These are phyloP conservation scores for Elephantulus edwardii DNA, from an alignment of 2,113 vertebrate species.

Conservation along the genomic window DNA sequence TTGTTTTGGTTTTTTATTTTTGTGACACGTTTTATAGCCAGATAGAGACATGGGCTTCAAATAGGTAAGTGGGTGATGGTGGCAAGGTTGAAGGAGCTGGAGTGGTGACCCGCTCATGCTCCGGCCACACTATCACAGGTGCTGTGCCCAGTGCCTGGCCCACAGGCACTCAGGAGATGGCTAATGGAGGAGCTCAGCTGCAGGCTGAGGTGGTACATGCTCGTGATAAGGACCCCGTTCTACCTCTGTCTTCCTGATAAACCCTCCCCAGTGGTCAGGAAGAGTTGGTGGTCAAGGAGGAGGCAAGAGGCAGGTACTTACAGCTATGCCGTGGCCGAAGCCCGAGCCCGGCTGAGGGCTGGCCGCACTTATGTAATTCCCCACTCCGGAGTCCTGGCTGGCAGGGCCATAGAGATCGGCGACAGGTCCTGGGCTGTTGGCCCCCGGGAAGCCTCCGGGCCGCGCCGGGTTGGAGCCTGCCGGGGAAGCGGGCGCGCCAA, in stretches of 20 bases:
- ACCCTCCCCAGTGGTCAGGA: background rate
- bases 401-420: constrained; percentile 91
- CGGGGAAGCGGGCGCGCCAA: constrained; percentile 90
- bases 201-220: no score
- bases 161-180: background rate
- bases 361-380: constrained; percentile 99
- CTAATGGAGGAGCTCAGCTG: background rate
- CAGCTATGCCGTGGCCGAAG: constrained; percentile 97
- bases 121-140: background rate
- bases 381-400: constrained; percentile 98
- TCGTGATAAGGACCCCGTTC: background rate
- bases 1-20: background rate
- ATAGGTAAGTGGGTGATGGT: background rate
- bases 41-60: background rate
- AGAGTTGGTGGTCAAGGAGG: constrained; percentile 13
- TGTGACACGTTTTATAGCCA: background rate
- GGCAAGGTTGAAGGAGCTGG: background rate
- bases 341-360: constrained; percentile 98
- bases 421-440: constrained; percentile 97
- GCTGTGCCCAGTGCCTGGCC: background rate
- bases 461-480: constrained; percentile 96
- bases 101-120: background rate
- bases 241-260: background rate
- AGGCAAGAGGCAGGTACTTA: constrained; percentile 86
- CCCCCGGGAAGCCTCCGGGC: constrained; percentile 96